Evolutionary conservation across 2,888 invertebrate species (phyloP).

Genomic region (Epinotia bilunana): DNA sequence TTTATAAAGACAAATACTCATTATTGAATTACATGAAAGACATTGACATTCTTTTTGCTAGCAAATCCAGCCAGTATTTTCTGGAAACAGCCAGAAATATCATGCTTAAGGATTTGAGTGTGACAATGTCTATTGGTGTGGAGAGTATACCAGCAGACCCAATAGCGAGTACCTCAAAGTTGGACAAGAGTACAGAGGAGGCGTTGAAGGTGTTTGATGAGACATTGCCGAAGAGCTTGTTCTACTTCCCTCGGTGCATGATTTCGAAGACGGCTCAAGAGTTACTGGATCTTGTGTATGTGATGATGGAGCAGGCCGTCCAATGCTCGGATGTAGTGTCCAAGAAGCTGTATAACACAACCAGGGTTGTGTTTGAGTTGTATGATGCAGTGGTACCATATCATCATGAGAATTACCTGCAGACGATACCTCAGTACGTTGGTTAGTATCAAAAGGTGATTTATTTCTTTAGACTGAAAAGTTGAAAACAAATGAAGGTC

Average conservation of each 20-base stretch:
- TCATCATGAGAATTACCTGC: slow-evolving; percentile 91
- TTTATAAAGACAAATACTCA: slow-evolving; percentile 82
- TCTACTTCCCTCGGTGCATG: slow-evolving; percentile 83
- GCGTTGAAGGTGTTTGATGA: slow-evolving; percentile 72
- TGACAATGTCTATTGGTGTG: slow-evolving; percentile 85
- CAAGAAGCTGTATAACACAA: slow-evolving; percentile 87
- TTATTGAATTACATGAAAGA: slow-evolving; percentile 89
- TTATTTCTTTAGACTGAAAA: neutral
- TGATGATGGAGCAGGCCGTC: slow-evolving; percentile 87
- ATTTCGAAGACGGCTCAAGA: slow-evolving; percentile 87
- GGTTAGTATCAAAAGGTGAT: slow-evolving; percentile 77
- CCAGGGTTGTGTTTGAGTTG: slow-evolving; percentile 89
- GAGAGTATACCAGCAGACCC: slow-evolving; percentile 66
- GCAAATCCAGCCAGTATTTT: slow-evolving; percentile 90
- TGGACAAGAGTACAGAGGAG: slow-evolving; percentile 63
- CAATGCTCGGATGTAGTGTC: slow-evolving; percentile 86
- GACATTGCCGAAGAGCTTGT: slow-evolving; percentile 74
- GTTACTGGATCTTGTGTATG: slow-evolving; percentile 85
- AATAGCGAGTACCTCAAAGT: slow-evolving; percentile 42
- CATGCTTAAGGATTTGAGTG: slow-evolving; percentile 92
- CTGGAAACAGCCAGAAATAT: slow-evolving; percentile 87
- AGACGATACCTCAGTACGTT: slow-evolving; percentile 94
- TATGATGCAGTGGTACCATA: slow-evolving; percentile 91
- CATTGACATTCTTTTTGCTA: slow-evolving; percentile 90
- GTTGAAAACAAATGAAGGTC: neutral